These are phyloP conservation scores for Zelleria hepariella DNA, from an alignment of 2,888 invertebrate species.

Conservation along the genomic window DNA sequence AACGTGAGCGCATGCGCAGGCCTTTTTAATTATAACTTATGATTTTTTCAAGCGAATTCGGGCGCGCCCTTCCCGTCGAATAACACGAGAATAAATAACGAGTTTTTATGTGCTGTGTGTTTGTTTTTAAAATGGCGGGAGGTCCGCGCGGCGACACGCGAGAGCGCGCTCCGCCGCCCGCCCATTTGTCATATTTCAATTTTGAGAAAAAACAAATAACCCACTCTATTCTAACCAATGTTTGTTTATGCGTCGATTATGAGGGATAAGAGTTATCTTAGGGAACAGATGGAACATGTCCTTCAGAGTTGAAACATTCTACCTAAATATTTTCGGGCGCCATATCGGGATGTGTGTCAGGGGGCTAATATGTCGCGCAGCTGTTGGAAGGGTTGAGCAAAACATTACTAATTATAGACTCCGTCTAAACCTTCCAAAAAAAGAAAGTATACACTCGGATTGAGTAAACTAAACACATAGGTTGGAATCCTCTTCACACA, in stretches of 20 bases:
- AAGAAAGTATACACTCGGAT: neutral
- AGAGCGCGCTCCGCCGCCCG: constrained; percentile 39
- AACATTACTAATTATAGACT: neutral
- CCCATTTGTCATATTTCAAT: constrained; percentile 70
- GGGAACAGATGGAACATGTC: constrained; percentile 55
- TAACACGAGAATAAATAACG: constrained; percentile 68
- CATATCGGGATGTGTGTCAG: constrained; percentile 13
- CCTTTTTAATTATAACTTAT: constrained; percentile 68
- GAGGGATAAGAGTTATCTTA: constrained; percentile 60
- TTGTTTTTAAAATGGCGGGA: constrained; percentile 73
- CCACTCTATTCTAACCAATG: constrained; percentile 58
- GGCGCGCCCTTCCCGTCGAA: constrained; percentile 65
- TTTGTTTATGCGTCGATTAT: constrained; percentile 64
- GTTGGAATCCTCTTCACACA: neutral
- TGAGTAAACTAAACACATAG: neutral
- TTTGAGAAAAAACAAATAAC: constrained; percentile 66
- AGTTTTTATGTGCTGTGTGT: constrained; percentile 67
- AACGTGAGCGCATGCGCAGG: constrained; percentile 25
- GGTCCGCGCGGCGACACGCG: constrained; percentile 71
- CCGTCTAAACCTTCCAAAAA: neutral
- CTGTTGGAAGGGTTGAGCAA: neutral
- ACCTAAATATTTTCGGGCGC: constrained; percentile 2
- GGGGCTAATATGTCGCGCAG: constrained; percentile 4
- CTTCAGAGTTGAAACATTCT: constrained; percentile 11
- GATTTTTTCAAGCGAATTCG: constrained; percentile 65